phyloP scores from a whole-genome alignment of 2,113 vertebrate genomes.

The Crotalus horridus region DNA sequence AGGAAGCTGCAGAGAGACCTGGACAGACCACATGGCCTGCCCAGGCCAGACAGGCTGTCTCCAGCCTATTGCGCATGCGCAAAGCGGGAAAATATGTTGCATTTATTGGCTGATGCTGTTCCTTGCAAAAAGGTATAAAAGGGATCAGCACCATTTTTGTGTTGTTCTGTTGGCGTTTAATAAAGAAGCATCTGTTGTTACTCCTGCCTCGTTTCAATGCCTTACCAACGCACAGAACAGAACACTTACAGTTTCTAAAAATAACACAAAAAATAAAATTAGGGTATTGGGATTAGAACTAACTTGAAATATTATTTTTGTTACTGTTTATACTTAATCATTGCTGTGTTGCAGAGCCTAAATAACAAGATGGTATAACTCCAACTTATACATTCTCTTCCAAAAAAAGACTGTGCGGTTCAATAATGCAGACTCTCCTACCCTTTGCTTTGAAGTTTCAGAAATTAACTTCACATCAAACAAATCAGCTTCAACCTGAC shows the following conservation, averaged over 20 bases:
- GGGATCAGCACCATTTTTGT: no score
- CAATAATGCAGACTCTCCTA: background rate
- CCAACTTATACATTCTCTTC: background rate
- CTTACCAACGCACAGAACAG: no score
- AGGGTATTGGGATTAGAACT: background rate
- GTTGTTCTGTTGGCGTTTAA: no score
- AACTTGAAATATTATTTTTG: background rate
- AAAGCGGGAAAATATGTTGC: no score
- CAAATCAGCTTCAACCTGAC: background rate
- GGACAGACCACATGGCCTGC: no score
- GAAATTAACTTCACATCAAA: background rate
- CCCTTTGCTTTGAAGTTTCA: background rate
- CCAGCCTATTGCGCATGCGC: no score
- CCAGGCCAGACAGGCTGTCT: no score
- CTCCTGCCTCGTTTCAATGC: no score
- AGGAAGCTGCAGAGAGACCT: no score
- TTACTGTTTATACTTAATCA: background rate
- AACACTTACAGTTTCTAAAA: background rate
- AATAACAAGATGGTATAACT: background rate
- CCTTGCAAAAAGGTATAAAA: no score
- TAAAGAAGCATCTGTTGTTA: no score
- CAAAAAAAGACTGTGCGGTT: background rate
- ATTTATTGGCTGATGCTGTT: no score
- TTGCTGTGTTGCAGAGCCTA: background rate
- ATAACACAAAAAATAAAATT: background rate